phyloP scores from a whole-genome alignment of 1,140 invertebrate species.

The Lordiphosa clarofinis region DNA sequence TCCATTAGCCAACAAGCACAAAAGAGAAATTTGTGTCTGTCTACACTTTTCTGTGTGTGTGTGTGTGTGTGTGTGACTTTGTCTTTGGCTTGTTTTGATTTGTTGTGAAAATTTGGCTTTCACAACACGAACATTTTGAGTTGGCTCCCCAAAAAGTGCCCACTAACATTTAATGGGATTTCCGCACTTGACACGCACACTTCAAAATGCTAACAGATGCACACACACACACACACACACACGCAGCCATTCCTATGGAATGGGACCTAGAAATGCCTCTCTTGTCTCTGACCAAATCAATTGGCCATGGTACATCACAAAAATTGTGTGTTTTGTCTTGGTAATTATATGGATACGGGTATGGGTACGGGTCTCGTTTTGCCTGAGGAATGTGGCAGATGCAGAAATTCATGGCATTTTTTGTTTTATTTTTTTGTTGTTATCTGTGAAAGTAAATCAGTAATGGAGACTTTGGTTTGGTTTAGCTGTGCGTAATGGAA shows the following conservation, averaged over 20 bases:
- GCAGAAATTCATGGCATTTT: slow-evolving; percentile 18
- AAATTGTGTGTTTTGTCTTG: slow-evolving; percentile 41
- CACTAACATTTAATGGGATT: slow-evolving; percentile 73
- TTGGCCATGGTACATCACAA: slow-evolving; percentile 43
- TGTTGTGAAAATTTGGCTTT: slow-evolving; percentile 75
- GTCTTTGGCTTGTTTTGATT: slow-evolving; percentile 63
- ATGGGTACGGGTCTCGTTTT: slow-evolving; percentile 23
- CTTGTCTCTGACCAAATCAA: slow-evolving; percentile 46
- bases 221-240: background rate
- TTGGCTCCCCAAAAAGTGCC: slow-evolving; percentile 44
- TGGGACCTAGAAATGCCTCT: slow-evolving; percentile 7
- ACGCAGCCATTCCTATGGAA: slow-evolving; percentile 17
- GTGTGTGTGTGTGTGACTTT: slow-evolving; percentile 17
- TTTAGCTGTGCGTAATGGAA: too few relatives aligned
- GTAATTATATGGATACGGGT: slow-evolving; percentile 46
- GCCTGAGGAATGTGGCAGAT: slow-evolving; percentile 31
- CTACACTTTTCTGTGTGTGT: slow-evolving; percentile 15
- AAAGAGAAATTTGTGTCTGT: slow-evolving; percentile 65
- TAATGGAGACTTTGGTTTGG: too few relatives aligned
- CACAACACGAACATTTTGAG: slow-evolving; percentile 53
- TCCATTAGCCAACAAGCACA: slow-evolving; percentile 27
- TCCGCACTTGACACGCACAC: slow-evolving; percentile 69
- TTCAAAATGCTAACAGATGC: slow-evolving; percentile 47
- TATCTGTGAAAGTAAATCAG: background rate
- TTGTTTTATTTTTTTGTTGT: slow-evolving; percentile 27